Percentiles rank a stretch among this genome's conserved stretches.
Evolutionary conservation across 2,113 vertebrate species (phyloP).

Genomic region (Sceloporus undulatus): DNA sequence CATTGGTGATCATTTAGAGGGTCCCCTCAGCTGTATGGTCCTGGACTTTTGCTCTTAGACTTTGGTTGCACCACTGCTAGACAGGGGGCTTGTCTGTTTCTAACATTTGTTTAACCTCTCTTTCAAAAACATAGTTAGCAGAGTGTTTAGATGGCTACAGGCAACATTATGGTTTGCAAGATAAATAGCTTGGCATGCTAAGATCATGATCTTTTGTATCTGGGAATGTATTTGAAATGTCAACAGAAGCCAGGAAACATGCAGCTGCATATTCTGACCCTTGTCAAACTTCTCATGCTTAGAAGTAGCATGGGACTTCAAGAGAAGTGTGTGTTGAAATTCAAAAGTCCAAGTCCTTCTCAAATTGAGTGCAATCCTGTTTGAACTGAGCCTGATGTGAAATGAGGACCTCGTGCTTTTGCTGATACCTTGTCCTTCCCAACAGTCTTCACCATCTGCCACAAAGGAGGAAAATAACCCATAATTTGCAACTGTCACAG

Average conservation of each 20-base stretch:
- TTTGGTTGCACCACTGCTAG: neutral
- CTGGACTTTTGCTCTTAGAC: neutral
- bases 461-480: no score
- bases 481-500: no score
- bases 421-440: neutral
- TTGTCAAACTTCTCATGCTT: neutral
- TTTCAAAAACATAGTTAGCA: neutral
- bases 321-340: neutral
- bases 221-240: neutral
- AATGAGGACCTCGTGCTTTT: neutral
- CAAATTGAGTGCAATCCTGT: neutral
- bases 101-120: neutral
- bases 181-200: neutral
- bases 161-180: neutral
- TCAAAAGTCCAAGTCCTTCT: neutral
- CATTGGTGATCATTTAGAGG: no score
- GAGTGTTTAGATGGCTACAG: neutral
- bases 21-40: no score
- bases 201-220: neutral
- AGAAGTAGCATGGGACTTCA: neutral
- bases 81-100: neutral
- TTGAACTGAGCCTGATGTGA: neutral
- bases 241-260: neutral
- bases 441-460: no score
- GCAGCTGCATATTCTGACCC: neutral